Base-by-base conservation (phyloP, 2,888 invertebrate species). In the Clostera curtula region DNA sequence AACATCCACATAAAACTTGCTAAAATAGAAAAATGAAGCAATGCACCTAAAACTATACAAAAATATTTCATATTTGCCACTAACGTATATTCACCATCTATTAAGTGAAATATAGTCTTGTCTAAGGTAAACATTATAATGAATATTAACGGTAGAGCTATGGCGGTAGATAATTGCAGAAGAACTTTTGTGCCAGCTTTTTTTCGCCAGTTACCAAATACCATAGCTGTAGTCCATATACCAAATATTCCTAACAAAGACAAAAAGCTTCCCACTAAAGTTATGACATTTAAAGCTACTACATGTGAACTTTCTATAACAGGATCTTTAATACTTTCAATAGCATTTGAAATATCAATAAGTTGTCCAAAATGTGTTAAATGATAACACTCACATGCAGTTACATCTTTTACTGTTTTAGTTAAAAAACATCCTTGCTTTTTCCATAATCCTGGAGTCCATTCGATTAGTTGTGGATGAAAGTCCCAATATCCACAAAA, bases 1-100 rank as follows among this genome's bases (percentile, higher is more conserved):
- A 90, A 62, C 90, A 91, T 91, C 91, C 91, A 91, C 49, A 86
- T 85, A 49, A 91, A 91, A 36, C 89, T 86, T 2, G 89, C 86
- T 22, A 91, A 63, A 16, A 91, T 85, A 10, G 89, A 87, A 58
- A 90, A 91, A 49, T 91, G 91, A 18, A 91, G 60, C 3, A 86
- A 43, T 4, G 87, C 86, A 3, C 90, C 90, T 7, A 89, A 67
- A n/a, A 73, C 44, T 19, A 88, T 77, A 49, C 91, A 91, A 17
- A 72, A 33, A 11, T 40, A 51, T 43, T 48, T 56, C 49, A 50
- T 63, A 26, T 61, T 27, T 19, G 71, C 49, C 17, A 59, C 43
- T 12, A 70, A 42, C 13, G 36, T 27, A 25, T 49, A 57, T 9
- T 36, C 30, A 17, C 55, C 67, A 19, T 68, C 38, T n/a, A 50